These are phyloP conservation scores for Chlamydotis undulata DNA, from an alignment of 2,113 vertebrate species.

Conservation along the genomic window DNA sequence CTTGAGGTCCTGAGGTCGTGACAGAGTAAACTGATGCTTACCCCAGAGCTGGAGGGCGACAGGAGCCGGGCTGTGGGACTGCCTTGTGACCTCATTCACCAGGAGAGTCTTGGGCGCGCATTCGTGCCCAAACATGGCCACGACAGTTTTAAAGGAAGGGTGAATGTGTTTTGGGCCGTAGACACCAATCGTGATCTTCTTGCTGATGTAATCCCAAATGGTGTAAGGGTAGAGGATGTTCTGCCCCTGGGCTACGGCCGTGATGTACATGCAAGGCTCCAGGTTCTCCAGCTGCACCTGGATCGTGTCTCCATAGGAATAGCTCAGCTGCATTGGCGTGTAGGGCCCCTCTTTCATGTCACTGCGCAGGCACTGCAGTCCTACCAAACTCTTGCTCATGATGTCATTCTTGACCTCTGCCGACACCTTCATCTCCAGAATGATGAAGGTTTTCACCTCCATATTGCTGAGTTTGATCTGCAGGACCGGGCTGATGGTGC, in stretches of 20 bases:
- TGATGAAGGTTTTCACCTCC: constrained; percentile 85
- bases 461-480: constrained; percentile 94
- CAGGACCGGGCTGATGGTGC: constrained; percentile 90
- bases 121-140: constrained; percentile 93
- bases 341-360: constrained; percentile 93
- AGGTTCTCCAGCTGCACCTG: constrained; percentile 90
- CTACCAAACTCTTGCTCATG: constrained; percentile 76
- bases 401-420: constrained; percentile 85
- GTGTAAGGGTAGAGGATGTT: constrained; percentile 82
- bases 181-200: constrained; percentile 90
- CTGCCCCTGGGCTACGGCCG: constrained; percentile 83
- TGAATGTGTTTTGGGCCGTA: constrained; percentile 97
- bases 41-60: constrained; percentile 95
- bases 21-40: constrained; percentile 89
- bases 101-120: constrained; percentile 92
- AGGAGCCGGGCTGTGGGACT: constrained; percentile 77
- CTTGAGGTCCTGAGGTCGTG: constrained; percentile 88
- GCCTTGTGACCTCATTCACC: constrained; percentile 87
- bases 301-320: constrained; percentile 85
- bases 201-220: constrained; percentile 93
- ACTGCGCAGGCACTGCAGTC: constrained; percentile 87
- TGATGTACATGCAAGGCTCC: constrained; percentile 94
- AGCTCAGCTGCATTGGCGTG: constrained; percentile 74
- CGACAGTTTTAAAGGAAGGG: constrained; percentile 93
- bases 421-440: constrained; percentile 91